phyloP scores from a whole-genome alignment of 2,888 invertebrate genomes.

The Callinectes sapidus region DNA sequence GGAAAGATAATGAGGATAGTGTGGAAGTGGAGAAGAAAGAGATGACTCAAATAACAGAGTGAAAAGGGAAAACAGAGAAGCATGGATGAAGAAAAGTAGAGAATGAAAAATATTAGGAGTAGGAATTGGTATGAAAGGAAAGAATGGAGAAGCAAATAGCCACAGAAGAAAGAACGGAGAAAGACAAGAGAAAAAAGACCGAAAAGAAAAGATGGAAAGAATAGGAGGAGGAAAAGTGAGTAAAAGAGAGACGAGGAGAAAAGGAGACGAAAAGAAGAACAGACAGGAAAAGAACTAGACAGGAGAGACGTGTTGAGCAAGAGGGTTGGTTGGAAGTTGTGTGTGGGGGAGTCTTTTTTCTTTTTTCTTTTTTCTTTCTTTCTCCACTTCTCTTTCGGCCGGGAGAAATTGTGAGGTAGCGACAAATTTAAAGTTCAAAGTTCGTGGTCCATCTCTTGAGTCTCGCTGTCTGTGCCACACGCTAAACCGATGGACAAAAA shows the following conservation, averaged over 20 bases:
- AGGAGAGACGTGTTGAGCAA: background rate
- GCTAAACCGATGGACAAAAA: background rate
- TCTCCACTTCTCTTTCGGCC: background rate
- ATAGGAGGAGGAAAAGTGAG: background rate
- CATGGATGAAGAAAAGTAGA: no score
- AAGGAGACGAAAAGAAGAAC: background rate
- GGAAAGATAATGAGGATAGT: no score
- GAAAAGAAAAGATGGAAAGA: no score
- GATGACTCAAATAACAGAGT: no score
- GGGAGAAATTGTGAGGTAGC: background rate
- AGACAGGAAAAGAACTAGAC: background rate
- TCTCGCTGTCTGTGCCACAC: background rate
- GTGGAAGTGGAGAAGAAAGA: no score
- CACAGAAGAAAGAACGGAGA: no score
- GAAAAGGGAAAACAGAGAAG: no score
- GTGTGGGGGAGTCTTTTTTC: background rate
- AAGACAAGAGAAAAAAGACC: no score
- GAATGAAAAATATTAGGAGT: no score
- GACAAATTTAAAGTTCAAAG: background rate
- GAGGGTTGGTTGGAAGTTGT: background rate
- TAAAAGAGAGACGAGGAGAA: background rate
- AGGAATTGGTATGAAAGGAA: no score
- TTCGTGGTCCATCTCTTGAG: background rate
- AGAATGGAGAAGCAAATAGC: no score
- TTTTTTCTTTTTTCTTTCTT: background rate